Evolutionary conservation across 2,888 invertebrate genomes (phyloP).

Genomic region (Cephalotes varians): DNA sequence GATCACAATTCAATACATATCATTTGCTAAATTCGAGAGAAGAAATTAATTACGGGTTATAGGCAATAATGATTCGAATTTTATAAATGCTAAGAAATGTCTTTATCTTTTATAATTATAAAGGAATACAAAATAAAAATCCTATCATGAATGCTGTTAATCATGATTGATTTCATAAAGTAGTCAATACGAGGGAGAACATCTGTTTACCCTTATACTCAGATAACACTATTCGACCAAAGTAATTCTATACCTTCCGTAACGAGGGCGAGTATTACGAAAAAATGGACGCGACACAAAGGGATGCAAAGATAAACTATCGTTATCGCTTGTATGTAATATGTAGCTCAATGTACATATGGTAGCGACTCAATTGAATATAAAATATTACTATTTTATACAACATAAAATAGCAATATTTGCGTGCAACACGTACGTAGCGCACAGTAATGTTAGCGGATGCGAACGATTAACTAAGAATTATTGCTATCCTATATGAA

Average conservation of each 20-base stretch:
- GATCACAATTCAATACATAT: neutral
- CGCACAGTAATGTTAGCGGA: neutral
- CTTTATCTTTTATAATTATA: neutral
- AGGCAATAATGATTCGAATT: neutral
- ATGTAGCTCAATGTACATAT: neutral
- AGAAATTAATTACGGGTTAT: neutral
- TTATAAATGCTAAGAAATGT: neutral
- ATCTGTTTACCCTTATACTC: slow-evolving; percentile 70
- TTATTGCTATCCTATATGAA: slow-evolving; percentile 31
- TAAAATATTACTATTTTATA: neutral
- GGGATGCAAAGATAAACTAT: neutral
- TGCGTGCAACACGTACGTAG: neutral
- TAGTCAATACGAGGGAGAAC: slow-evolving; percentile 42
- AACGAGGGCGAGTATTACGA: slow-evolving; percentile 29
- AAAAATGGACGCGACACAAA: neutral
- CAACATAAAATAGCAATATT: neutral
- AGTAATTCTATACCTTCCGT: slow-evolving; percentile 71
- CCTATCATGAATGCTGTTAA: slow-evolving; percentile 39
- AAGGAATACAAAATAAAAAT: slow-evolving; percentile 5
- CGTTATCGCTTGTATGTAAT: neutral
- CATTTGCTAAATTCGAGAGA: neutral
- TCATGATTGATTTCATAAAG: slow-evolving; percentile 60
- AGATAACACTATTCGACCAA: slow-evolving; percentile 59
- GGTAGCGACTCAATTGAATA: neutral
- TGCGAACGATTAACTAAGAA: slow-evolving; percentile 28